Evolutionary conservation across 1,140 invertebrate genomes (phyloP).

Genomic region (Bombus superbus): DNA sequence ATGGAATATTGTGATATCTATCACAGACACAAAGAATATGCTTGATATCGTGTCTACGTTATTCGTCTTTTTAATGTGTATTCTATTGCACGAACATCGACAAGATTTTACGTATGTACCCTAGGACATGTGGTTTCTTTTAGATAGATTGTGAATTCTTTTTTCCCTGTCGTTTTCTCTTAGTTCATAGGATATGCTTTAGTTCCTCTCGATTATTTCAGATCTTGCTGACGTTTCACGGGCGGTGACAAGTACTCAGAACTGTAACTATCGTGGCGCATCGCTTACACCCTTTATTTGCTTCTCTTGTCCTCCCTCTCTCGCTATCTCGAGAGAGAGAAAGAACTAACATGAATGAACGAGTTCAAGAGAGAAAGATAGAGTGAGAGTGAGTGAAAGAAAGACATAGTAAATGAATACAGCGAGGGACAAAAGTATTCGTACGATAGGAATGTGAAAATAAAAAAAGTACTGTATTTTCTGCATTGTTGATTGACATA

Average conservation of each 20-base stretch:
- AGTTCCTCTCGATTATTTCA: slow-evolving; percentile 43
- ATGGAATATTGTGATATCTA: slow-evolving; percentile 4
- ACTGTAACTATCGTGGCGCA: slow-evolving; percentile 65
- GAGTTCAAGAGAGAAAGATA: slow-evolving; percentile 8
- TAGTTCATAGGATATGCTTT: neutral
- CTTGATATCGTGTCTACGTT: slow-evolving; percentile 5
- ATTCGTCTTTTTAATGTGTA: slow-evolving; percentile 8
- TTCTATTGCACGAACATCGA: neutral
- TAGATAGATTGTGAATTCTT: neutral
- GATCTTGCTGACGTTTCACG: slow-evolving; percentile 68
- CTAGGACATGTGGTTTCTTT: neutral
- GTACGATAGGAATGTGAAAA: neutral
- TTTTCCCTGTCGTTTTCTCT: neutral
- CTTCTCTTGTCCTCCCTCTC: slow-evolving; percentile 19
- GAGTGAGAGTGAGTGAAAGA: slow-evolving; percentile 12
- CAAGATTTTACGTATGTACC: slow-evolving; percentile 1
- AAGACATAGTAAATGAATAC: slow-evolving; percentile 1
- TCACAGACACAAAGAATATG: slow-evolving; percentile 6
- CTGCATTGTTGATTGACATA: neutral
- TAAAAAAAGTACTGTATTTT: neutral
- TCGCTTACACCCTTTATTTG: slow-evolving; percentile 58
- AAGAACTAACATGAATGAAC: slow-evolving; percentile 8
- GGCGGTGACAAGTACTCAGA: slow-evolving; percentile 69
- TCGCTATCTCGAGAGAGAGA: neutral
- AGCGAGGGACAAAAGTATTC: neutral